These are phyloP conservation scores for Polymixis flavicincta DNA, from an alignment of 2,888 invertebrate species.

Conservation along the genomic window DNA sequence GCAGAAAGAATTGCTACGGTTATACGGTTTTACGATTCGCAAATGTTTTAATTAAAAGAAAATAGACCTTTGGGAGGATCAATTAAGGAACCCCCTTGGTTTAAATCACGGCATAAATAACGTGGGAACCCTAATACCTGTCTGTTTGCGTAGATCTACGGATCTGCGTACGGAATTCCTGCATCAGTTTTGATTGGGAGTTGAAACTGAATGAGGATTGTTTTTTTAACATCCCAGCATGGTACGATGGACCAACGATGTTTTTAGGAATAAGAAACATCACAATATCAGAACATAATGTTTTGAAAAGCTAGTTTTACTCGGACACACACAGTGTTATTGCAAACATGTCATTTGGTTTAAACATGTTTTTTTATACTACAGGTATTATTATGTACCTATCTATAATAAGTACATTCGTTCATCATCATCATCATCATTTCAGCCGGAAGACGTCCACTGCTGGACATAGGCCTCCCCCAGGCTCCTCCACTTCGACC, in stretches of 20 bases:
- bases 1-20: constrained; percentile 53
- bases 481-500: too few species aligned
- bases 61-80: constrained; percentile 59
- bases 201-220: not conserved
- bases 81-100: constrained; percentile 59
- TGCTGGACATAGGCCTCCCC: too few species aligned
- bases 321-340: too few species aligned
- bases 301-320: not conserved
- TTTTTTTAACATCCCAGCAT: not conserved
- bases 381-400: too few species aligned
- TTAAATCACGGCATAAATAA: constrained; percentile 59
- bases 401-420: too few species aligned
- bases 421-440: too few species aligned
- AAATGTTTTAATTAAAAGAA: constrained; percentile 66
- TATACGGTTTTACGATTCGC: constrained; percentile 62
- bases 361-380: too few species aligned
- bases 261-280: not conserved
- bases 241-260: too few species aligned
- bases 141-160: constrained; percentile 43
- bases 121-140: constrained; percentile 54
- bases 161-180: constrained; percentile 20
- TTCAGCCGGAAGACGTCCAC: too few species aligned
- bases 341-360: too few species aligned
- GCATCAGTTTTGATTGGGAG: constrained; percentile 30
- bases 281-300: not conserved